Evolutionary conservation across 2,797 vertebrate genomes (phyloP), one percentile per base, ranked within the genome.

Genomic region (Chiropotes sagulatus): DNA sequence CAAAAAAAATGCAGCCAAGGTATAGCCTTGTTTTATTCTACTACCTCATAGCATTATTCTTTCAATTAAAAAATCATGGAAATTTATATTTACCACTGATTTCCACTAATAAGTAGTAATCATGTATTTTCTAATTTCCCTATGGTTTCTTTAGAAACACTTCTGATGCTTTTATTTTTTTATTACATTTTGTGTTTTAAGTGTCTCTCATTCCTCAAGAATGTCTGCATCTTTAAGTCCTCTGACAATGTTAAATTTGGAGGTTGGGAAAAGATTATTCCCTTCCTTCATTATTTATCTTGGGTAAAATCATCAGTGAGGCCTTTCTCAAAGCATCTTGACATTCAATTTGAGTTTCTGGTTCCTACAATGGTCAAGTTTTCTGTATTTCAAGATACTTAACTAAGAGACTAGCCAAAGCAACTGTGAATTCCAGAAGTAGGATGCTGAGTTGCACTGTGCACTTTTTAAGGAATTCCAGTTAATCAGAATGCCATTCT

Each of bases 191-290:
- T 76, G 39, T 80, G 73, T 95, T 86, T 70, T 2, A 90, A 91
- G 33, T 73, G 46, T 81, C 79, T 46, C 48, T 76, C 70, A 57
- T 86, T 96, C 80, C 22, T 86, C 61, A 58, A 83, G 88, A 67
- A 92, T 88, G 95, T 96, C 70, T 54, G 48, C 95, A 82, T 36
- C 39, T 75, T 93, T 90, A 82, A 83, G n/a, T 10, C 75, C 33
- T n/a, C 86, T 92, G 46, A 41, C 28, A n/a, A 4, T 78, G 61
- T 87, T 83, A 90, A 89, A 70, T 84, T 58, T 76, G 39, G 54
- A 86, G 3, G 22, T 39, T n/a, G 6, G 14, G 46, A 44, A 13
- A 33, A 46, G 12, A 78, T 67, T n/a, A 83, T 52, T 52, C 48
- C 28, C 7, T 89, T 88, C 24, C 58, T 85, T 67, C 28, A 20